Evolutionary conservation across 2,113 vertebrate genomes (phyloP).

Genomic region (mouse (Mus musculus)): DNA sequence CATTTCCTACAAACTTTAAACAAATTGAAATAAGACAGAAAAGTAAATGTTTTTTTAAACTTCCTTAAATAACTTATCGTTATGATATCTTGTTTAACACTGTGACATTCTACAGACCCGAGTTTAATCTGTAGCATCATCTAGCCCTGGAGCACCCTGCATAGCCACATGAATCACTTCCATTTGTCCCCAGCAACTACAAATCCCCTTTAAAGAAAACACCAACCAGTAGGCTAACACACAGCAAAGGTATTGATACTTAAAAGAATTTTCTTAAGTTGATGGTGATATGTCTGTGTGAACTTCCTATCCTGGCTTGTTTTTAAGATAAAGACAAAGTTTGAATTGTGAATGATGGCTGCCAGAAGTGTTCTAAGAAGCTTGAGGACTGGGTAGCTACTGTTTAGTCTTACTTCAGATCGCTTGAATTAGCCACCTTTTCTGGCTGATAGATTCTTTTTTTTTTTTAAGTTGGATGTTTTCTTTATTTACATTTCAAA

Average conservation of each 20-base stretch:
- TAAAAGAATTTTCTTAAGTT: constrained; percentile 78
- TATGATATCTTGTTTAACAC: constrained; percentile 87
- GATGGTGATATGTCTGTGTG: constrained; percentile 66
- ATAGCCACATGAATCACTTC: constrained; percentile 78
- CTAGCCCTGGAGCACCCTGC: constrained; percentile 71
- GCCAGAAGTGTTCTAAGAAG: constrained; percentile 27
- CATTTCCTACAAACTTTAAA: constrained; percentile 88
- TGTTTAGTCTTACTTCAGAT: neutral
- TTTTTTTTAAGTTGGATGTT: neutral
- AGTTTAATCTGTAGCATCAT: constrained; percentile 78
- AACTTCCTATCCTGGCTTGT: neutral
- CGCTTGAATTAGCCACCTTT: constrained; percentile 32
- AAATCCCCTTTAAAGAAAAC: constrained; percentile 65
- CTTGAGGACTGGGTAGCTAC: constrained; percentile 53
- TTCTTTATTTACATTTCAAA: too few species aligned
- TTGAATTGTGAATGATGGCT: neutral
- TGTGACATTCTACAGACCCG: constrained; percentile 86
- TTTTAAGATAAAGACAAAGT: constrained; percentile 49
- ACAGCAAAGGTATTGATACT: constrained; percentile 48
- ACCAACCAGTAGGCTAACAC: constrained; percentile 58
- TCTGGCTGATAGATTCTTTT: constrained; percentile 12
- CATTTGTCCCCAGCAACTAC: constrained; percentile 74
- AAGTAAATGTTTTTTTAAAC: constrained; percentile 91
- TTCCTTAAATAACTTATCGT: constrained; percentile 89
- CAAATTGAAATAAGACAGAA: constrained; percentile 91